Evolutionary conservation across 1,140 invertebrate genomes (phyloP), one percentile per base, ranked within the genome.

Genomic region (Diuraphis noxia): DNA sequence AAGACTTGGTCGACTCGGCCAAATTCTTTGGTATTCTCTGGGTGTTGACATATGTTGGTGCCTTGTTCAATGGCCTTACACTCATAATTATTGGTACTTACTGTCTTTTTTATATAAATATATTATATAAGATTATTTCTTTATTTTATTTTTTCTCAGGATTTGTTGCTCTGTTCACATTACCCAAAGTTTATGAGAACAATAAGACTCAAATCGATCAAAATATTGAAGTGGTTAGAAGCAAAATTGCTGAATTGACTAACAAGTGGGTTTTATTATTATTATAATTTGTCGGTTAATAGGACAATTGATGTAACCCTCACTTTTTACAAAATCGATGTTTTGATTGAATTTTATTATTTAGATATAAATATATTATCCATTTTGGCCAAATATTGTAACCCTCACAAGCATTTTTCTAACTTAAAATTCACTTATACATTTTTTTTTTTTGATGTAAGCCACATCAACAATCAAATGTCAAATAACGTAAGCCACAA

Each of bases 31-130:
- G 98, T 92, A 94, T 98, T 92, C 95, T 99, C 93, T 99, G 98
- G 98, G 96, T 96, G 93, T 95, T 99, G 93, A 99, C 98, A 46
- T 99, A 99, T 94, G 95, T 99, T 93, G 98, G 98, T 93, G 96
- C 98, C 93, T 99, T 98, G 97, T 99, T 99, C 95, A 99, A 99
- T 95, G 98, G 98, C 94, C 97, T 99, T 96, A 99, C 98, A 93
- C 95, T 99, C 93, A 96, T 99, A 93, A 99, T 99, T 93, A 95
- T 99, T 93, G 97, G 98, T 98, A 94, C 95, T 95, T 30, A 21
- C 4, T 41, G 1, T 34, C 9, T 30, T 81, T n/a, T 81, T 79
- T 38, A 34, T 46, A 72, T n/a, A 5, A 1, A 72, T 79, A 30
- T 34, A n/a, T 40, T 79, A n/a, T 52, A 49, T 36, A n/a, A 49